Base-by-base conservation (phyloP, 1,140 invertebrate genomes). In the Pollicipes pollicipes region DNA sequence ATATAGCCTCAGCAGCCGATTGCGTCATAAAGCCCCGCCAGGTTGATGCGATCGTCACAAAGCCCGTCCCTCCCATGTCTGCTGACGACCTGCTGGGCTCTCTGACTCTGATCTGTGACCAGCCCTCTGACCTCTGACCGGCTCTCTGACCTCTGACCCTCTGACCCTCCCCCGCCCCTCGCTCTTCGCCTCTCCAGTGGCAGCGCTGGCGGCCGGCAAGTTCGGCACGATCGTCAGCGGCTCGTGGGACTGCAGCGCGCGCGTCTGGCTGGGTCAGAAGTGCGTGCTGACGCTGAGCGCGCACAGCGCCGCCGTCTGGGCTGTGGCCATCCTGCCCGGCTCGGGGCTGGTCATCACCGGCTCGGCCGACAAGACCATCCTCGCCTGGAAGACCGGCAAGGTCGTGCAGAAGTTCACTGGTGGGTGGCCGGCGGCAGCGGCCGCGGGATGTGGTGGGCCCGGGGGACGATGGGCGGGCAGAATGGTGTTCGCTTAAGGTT, bases 291-390 rank as follows among this genome's bases (percentile, higher is more conserved):
- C 85, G 1, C 81, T 92, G 1, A 82, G 81, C 74, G 93, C 83
- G 68, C 84, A 85, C 75, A 73, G 76, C 32, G 78, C 88, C 30
- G 91, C 95, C 30, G 90, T 98, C 24, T 98, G 95, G 95, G 85
- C 87, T 66, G 87, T 91, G 0, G 83, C 88, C 30, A 86, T 83
- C 31, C 76, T 83, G 29, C 78, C 80, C 27, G 78, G 78, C 86
- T 77, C 79, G 30, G 80, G 84, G 2, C 80, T 82, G 58, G 86
- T 92, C 76, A 82, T 93, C 0, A 95, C 94, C 28, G 92, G 87
- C 17, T 90, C 89, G 2, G 96, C 95, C 29, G 96, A 98, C 80
- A 95, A 93, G 81, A 87, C 84, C 24, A 90, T 98, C 68, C 88
- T 88, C 75, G 77, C 95, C 17, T 97, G 93, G 93, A 84, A 84